phyloP scores from a whole-genome alignment of 2,797 vertebrate species.

The Melanotaenia maccullochi region DNA sequence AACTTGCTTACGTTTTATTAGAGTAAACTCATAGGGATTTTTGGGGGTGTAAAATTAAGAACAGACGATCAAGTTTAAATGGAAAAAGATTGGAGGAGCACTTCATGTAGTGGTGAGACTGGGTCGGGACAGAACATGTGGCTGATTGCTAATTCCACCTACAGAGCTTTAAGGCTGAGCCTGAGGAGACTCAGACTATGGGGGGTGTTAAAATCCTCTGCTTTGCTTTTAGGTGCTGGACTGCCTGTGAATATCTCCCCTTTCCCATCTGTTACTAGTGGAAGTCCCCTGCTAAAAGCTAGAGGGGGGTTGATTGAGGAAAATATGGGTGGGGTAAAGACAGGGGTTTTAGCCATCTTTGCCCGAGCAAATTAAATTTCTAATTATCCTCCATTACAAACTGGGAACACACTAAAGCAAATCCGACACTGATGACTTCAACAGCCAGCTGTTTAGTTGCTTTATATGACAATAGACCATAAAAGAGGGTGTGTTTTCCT shows the following conservation, averaged over 20 bases:
- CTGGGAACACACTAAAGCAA: constrained; percentile 63
- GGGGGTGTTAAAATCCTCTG: constrained; percentile 68
- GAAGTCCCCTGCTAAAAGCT: constrained; percentile 43
- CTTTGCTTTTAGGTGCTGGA: constrained; percentile 57
- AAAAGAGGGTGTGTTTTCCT: constrained; percentile 61
- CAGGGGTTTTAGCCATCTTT: constrained; percentile 55
- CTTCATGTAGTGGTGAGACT: constrained; percentile 39
- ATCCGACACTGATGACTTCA: constrained; percentile 75
- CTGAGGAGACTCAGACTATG: constrained; percentile 45
- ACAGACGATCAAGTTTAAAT: constrained; percentile 46
- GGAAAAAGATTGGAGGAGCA: constrained; percentile 32
- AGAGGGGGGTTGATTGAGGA: constrained; percentile 33
- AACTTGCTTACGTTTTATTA: background rate
- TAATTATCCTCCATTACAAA: constrained; percentile 80
- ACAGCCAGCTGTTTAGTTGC: constrained; percentile 67
- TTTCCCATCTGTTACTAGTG: constrained; percentile 74
- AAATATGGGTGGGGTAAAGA: constrained; percentile 29
- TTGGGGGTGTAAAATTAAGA: constrained; percentile 22
- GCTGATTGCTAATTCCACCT: constrained; percentile 63
- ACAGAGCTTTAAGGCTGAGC: constrained; percentile 47
- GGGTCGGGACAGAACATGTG: constrained; percentile 36
- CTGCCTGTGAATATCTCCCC: constrained; percentile 73
- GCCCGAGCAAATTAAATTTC: constrained; percentile 69
- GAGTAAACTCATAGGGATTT: constrained; percentile 31
- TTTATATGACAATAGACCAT: constrained; percentile 66